phyloP scores from a whole-genome alignment of 1,140 invertebrate species.

The Drosophila ananassae region DNA sequence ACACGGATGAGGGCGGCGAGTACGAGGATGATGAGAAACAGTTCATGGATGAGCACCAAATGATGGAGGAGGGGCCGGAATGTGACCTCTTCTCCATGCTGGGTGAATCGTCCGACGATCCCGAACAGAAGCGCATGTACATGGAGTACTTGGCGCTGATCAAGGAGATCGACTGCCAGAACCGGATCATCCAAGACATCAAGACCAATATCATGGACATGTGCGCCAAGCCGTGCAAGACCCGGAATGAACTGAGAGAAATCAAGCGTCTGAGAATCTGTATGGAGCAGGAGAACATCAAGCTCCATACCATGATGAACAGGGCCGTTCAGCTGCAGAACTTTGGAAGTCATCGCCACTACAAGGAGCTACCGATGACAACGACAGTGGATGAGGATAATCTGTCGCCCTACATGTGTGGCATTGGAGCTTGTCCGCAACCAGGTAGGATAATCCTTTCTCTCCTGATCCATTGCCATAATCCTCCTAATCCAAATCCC shows the following conservation, averaged over 20 bases:
- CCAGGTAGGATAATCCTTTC: conserved; percentile 1
- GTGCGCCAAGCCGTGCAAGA: conserved; percentile 67
- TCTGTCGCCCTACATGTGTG: conserved; percentile 62
- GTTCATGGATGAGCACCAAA: conserved; percentile 41
- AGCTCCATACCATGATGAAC: conserved; percentile 70
- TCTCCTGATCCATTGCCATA: neutral
- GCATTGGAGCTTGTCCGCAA: conserved; percentile 20
- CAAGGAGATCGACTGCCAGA: conserved; percentile 80
- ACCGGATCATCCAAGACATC: conserved; percentile 70
- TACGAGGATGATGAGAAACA: conserved; percentile 50
- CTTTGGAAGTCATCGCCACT: conserved; percentile 69
- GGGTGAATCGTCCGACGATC: conserved; percentile 73
- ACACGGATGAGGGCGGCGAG: conserved; percentile 59
- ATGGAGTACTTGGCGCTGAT: conserved; percentile 72
- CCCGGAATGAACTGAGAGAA: conserved; percentile 64
- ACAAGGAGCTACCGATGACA: conserved; percentile 60
- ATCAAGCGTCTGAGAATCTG: conserved; percentile 72
- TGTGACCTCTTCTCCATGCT: conserved; percentile 71
- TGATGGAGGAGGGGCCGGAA: conserved; percentile 58
- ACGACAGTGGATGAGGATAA: conserved; percentile 80
- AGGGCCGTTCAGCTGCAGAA: conserved; percentile 74
- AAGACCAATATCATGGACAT: conserved; percentile 71
- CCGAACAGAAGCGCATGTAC: conserved; percentile 75
- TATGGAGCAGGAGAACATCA: conserved; percentile 80
- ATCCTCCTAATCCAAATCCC: neutral